Percentiles rank a stretch among this genome's conserved stretches.
phyloP scores from a whole-genome alignment of 1,140 invertebrate species.

The Pogonomyrmex barbatus region DNA sequence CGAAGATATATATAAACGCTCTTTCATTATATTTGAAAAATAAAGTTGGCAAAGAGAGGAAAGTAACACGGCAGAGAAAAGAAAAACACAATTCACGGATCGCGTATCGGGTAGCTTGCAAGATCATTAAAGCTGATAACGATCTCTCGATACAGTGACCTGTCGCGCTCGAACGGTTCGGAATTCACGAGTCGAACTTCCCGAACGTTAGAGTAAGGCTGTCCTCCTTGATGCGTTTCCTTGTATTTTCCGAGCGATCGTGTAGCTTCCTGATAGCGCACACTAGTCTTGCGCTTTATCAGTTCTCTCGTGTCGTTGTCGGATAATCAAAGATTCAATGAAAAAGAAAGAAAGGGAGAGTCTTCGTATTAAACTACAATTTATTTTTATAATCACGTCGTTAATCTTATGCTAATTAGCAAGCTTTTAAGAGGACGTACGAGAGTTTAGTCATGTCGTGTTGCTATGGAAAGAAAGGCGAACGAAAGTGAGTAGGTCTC shows the following conservation, averaged over 20 bases:
- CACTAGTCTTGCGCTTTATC: slow-evolving; percentile 29
- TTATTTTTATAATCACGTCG: slow-evolving; percentile 68
- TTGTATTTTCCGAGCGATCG: slow-evolving; percentile 34
- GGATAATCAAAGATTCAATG: not conserved
- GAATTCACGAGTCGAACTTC: slow-evolving; percentile 51
- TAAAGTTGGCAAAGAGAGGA: not conserved
- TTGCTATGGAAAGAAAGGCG: not conserved
- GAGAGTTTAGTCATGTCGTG: not conserved
- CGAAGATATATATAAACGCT: not conserved
- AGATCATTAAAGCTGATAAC: slow-evolving; percentile 63
- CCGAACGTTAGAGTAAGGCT: slow-evolving; percentile 26
- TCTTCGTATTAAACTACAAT: slow-evolving; percentile 46
- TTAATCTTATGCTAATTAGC: slow-evolving; percentile 56
- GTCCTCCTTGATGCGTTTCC: not conserved
- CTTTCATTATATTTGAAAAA: not conserved
- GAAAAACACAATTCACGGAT: slow-evolving; percentile 29
- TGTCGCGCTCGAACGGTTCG: slow-evolving; percentile 53
- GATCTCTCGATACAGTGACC: slow-evolving; percentile 59
- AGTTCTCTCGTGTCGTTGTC: not conserved
- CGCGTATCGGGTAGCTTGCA: slow-evolving; percentile 39
- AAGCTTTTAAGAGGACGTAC: slow-evolving; percentile 8
- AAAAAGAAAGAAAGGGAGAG: not conserved
- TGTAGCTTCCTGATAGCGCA: not conserved
- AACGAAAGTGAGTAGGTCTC: not conserved
- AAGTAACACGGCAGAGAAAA: not conserved